Percentiles rank a stretch among this genome's conserved stretches.
Evolutionary conservation across 2,797 vertebrate genomes (phyloP).

Genomic region (Poecilia velifera): DNA sequence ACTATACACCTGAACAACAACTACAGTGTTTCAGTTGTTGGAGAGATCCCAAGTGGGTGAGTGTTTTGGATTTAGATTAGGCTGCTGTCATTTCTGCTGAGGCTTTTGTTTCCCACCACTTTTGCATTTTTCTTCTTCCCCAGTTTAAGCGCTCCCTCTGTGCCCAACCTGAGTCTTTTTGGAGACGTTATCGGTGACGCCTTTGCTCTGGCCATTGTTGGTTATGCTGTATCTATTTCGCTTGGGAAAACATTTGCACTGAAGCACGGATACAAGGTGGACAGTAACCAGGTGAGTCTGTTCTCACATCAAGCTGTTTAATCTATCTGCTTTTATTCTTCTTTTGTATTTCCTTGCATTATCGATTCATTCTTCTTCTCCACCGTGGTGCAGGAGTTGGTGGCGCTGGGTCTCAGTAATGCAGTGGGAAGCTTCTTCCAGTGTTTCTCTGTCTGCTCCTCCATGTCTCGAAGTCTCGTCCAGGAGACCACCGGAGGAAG

Average conservation of each 20-base stretch:
- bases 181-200: slow-evolving; percentile 86
- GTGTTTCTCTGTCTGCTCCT: slow-evolving; percentile 92
- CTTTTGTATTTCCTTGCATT: neutral
- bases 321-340: neutral
- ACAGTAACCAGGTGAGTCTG: slow-evolving; percentile 90
- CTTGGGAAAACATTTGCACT: slow-evolving; percentile 97
- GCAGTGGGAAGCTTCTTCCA: slow-evolving; percentile 90
- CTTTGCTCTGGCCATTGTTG: slow-evolving; percentile 93
- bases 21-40: slow-evolving; percentile 88
- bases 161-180: slow-evolving; percentile 82
- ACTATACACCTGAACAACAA: slow-evolving; percentile 75
- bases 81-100: slow-evolving; percentile 1
- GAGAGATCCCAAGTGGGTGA: slow-evolving; percentile 91
- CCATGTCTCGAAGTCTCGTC: slow-evolving; percentile 95
- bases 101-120: neutral
- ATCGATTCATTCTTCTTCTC: slow-evolving; percentile 4
- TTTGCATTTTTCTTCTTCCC: neutral
- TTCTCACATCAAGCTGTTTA: neutral
- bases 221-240: slow-evolving; percentile 94
- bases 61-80: slow-evolving; percentile 44
- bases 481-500: slow-evolving; percentile 94
- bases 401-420: slow-evolving; percentile 93
- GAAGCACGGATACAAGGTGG: slow-evolving; percentile 95
- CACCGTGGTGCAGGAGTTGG: slow-evolving; percentile 86
- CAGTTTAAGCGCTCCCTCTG: slow-evolving; percentile 85